A percentile compares a stretch with the other conserved stretches of the same genome.
Evolutionary conservation across 2,113 vertebrate species (phyloP).

Genomic region (Machaerirhynchus nigripectus): DNA sequence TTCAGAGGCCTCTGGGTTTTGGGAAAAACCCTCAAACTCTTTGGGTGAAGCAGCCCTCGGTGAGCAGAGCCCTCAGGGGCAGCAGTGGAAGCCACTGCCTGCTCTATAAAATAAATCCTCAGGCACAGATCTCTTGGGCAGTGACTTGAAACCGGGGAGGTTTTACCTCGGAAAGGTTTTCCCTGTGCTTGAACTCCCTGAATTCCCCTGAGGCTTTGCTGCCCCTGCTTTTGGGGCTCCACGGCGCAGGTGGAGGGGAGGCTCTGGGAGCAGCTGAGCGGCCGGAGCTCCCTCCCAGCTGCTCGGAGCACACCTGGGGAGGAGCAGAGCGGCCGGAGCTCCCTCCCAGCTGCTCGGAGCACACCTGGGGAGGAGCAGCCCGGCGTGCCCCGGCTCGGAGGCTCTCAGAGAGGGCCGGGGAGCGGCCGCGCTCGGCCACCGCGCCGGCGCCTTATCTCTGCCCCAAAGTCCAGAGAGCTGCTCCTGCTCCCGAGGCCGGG

Average conservation of each 20-base stretch:
- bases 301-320: no score
- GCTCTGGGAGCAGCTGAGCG: background rate
- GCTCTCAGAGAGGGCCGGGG: background rate
- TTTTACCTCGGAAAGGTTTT: background rate
- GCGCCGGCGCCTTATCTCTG: background rate
- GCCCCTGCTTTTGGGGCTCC: fast-evolving
- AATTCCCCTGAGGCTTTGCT: background rate
- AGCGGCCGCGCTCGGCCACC: fast-evolving
- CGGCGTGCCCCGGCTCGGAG: background rate
- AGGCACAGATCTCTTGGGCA: fast-evolving
- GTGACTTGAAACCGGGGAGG: fast-evolving
- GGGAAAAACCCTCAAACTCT: background rate
- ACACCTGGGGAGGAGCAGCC: background rate
- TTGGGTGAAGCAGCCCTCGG: background rate
- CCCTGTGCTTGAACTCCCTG: background rate
- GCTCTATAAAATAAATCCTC: background rate
- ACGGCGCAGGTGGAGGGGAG: fast-evolving
- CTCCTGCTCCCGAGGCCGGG: background rate
- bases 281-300: background rate
- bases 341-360: background rate
- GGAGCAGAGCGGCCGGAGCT: background rate
- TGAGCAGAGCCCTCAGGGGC: background rate
- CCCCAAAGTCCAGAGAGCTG: background rate
- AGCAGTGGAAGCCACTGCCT: background rate
- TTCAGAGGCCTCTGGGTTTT: background rate